Evolutionary conservation across 2,888 invertebrate species (phyloP).

Genomic region (Heliconius sara): DNA sequence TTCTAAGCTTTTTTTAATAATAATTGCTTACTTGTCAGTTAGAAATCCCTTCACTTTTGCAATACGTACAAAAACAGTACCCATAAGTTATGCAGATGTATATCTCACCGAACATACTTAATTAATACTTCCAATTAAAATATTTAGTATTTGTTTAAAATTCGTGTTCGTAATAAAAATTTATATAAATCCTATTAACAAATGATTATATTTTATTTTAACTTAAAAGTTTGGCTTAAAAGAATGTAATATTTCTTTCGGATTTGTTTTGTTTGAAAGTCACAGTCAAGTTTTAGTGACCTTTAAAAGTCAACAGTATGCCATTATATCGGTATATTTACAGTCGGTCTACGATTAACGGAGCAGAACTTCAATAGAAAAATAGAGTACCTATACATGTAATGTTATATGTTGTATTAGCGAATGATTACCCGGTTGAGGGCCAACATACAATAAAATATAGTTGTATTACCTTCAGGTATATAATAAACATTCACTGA

Average conservation of each 20-base stretch:
- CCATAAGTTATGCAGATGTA: background rate
- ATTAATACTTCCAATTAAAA: background rate
- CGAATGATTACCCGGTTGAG: background rate
- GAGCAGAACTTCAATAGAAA: conserved; percentile 30
- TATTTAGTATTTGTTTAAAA: background rate
- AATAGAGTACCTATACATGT: conserved; percentile 20
- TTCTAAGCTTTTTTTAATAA: background rate
- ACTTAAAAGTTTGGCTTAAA: background rate
- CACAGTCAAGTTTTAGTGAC: conserved; percentile 29
- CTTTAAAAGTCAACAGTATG: conserved; percentile 37
- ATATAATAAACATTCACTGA: background rate
- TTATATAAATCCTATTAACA: background rate
- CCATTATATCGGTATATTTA: conserved; percentile 37
- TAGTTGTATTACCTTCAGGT: background rate
- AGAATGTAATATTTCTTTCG: conserved; percentile 15
- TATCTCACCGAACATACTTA: no score
- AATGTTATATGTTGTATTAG: conserved; percentile 22
- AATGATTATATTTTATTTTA: background rate
- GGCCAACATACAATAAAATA: background rate
- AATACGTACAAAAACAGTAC: background rate
- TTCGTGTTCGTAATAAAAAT: background rate
- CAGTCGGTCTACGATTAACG: conserved; percentile 38
- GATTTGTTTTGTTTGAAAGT: conserved; percentile 37
- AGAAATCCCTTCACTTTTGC: background rate
- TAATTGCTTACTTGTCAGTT: background rate